Base-by-base conservation (phyloP, 2,113 vertebrate genomes). In the Calonectris borealis region DNA sequence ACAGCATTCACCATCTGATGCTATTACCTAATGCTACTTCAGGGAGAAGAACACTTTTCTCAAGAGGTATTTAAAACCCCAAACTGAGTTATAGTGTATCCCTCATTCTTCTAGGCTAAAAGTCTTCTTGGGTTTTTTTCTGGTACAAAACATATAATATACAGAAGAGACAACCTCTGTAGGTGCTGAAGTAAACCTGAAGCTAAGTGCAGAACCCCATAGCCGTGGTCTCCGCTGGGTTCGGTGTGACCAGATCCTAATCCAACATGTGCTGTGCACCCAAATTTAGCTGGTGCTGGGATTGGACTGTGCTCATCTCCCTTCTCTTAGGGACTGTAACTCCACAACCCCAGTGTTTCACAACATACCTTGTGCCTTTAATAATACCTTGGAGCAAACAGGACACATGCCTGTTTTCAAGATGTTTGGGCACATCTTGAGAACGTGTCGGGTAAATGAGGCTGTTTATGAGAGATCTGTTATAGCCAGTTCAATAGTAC, bases 401-500 rank as follows among this genome's bases (percentile, higher is more conserved):
- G 65, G 66, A 69, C 60, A 42, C 19, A 24, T 1, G 24, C 3
- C 31, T 69, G 61, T 24, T 88, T 54, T 40, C 52, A 29, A 61
- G 93, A 57, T 38, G n/a, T 55, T 70, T 3, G 9, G 83, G 75
- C 68, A 14, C 70, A 48, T 90, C 78, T 68, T 64, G 85, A 83
- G 87, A n/a, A 69, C 1, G 0, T 82, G 81, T 93, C 79, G 73
- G 86, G 89, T 93, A 95, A 96, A 94, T 93, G 93, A 91, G 88
- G 90, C 90, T 94, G 83, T 96, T 95, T 91, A 90, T 90, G 94
- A 96, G 94, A 46, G 91, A 27, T 88, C 88, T 70, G 51, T 94
- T 93, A 70, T 52, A 89, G 86, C 81, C 86, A 51, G 65, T 64
- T 96, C 92, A 90, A 73, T 83, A 87, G 83, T 94, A 44, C 40